A percentile compares a stretch with the other conserved stretches of the same genome.
Conservation (phyloP, 2,113 vertebrate genomes). For the Corvus cornix region DNA sequence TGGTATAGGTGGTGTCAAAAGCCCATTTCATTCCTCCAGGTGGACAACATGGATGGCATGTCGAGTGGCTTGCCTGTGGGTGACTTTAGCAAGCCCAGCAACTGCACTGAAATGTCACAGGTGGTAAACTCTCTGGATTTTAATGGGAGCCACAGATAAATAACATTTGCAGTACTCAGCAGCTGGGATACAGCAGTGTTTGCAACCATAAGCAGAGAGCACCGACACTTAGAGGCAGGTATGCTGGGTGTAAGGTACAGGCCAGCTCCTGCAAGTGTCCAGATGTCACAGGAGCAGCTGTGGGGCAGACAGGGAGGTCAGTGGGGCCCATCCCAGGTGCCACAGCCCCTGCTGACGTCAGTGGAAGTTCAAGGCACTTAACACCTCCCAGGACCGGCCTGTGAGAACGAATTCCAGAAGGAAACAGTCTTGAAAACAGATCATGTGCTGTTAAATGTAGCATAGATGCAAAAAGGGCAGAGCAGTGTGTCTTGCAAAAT, state of each 20-base stretch:
- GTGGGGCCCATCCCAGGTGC: neutral
- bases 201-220: neutral
- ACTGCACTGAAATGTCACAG: neutral
- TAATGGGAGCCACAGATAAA: neutral
- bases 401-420: conserved; percentile 32
- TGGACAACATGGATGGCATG: neutral
- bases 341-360: neutral
- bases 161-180: neutral
- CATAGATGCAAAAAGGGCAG: conserved; percentile 27
- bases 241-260: neutral
- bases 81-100: neutral
- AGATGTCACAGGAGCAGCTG: neutral
- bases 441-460: conserved; percentile 44
- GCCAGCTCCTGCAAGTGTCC: neutral
- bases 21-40: neutral
- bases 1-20: neutral
- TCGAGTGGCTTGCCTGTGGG: neutral
- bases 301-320: neutral
- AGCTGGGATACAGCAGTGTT: neutral
- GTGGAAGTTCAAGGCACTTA: conserved; percentile 46
- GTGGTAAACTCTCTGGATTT: neutral
- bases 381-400: conserved; percentile 36
- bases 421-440: conserved; percentile 46
- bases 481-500: conserved; percentile 11
- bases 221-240: neutral